Conservation (phyloP, 2,888 invertebrate genomes). For the Xylocampa areola region DNA sequence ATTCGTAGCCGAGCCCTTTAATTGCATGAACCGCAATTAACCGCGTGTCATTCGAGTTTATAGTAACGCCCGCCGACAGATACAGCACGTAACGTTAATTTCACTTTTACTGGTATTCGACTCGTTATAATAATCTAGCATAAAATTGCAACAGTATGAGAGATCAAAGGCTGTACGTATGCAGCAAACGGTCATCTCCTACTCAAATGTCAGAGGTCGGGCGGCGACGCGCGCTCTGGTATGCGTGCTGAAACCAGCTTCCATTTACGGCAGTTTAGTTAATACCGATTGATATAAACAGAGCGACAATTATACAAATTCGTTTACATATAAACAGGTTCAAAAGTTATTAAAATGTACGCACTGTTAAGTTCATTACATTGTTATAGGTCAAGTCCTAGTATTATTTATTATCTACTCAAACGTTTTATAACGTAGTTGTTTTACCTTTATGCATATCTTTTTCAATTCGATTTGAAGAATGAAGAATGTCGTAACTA, state of each 20-base stretch:
- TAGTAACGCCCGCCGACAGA: constrained; percentile 60
- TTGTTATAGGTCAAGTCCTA: too few species aligned
- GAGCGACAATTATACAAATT: constrained; percentile 52
- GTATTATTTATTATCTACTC: too few species aligned
- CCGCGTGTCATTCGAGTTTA: constrained; percentile 70
- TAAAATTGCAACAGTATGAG: constrained; percentile 80
- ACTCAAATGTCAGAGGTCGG: constrained; percentile 82
- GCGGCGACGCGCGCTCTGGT: constrained; percentile 67
- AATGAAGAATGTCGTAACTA: too few species aligned
- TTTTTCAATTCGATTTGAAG: too few species aligned
- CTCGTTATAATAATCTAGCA: constrained; percentile 77
- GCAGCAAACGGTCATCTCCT: constrained; percentile 80
- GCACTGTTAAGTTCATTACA: constrained; percentile 15
- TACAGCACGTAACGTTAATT: constrained; percentile 70
- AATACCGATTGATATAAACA: constrained; percentile 62
- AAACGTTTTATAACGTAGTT: too few species aligned
- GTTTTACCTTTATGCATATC: too few species aligned
- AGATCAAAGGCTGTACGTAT: constrained; percentile 81
- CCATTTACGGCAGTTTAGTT: constrained; percentile 64
- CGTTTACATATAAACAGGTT: constrained; percentile 5
- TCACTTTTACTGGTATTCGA: constrained; percentile 73
- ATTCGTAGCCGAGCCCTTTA: constrained; percentile 61
- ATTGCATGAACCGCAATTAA: constrained; percentile 70
- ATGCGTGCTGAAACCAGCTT: constrained; percentile 67
- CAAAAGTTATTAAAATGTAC: constrained; percentile 5